Evolutionary conservation across 2,113 vertebrate species (phyloP), one percentile per base, ranked within the genome.

Genomic region (Alosa alosa): DNA sequence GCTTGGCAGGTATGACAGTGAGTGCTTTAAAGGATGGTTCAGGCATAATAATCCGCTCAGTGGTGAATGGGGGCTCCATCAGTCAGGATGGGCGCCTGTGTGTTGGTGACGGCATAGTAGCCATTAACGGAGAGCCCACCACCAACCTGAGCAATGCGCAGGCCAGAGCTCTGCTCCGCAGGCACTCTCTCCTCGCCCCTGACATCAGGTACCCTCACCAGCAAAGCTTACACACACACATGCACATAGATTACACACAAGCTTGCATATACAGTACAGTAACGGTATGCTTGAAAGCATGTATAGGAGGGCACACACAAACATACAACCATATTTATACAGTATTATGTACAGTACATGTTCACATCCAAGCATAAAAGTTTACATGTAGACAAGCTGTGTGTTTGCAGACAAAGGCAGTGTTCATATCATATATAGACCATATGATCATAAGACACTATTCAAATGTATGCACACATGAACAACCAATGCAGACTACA

Each of bases 11-110:
- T 6, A 97, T 99, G 97, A 97, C 97, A 82, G 97, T 99, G 87
- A 99, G 96, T 90, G 95, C 97, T 89, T 94, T 96, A 92, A 97
- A 97, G 94, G 97, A 99, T 86, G 97, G 98, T 89, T 95, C 95
- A 90, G 98, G 97, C 90, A 95, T 99, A 95, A 96, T 97, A 90
- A 96, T 99, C 83, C 97, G 97, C 89, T 97, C 96, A n/a, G 88
- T 99, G 91, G 96, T 97, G 93, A 96, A 96, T 5, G 97, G 97
- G 83, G 97, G 98, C 52, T 97, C 97, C 49, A 96, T 99, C 89
- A 96, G 96, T 94, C 96, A 95, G 36, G 98, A 99, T 91, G 98
- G 97, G 86, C 96, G 97, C 60, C 96, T 99, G 89, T 93, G 95
- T 55, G 95, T 97, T 18, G 98, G 98, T 6, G 98, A 99, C 87